Evolutionary conservation across 2,113 vertebrate genomes (phyloP), one percentile per base, ranked within the genome.

Genomic region (Cheirogaleus medius): DNA sequence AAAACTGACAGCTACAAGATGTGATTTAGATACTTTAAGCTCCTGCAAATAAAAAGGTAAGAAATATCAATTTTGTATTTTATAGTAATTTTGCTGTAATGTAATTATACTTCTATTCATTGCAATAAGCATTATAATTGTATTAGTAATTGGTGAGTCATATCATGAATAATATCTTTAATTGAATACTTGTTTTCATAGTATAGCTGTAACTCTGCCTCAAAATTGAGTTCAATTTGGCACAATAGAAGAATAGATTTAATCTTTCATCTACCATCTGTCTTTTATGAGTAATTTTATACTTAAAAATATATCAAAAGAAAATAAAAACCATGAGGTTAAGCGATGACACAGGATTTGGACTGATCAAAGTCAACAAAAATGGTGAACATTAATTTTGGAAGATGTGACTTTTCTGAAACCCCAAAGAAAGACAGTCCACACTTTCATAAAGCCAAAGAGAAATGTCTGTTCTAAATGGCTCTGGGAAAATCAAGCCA

Each of bases 111-210:
- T 97, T 93, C 49, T 3, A 13, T 77, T 98, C 94, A 81, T 64
- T 89, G 58, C 94, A 97, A 95, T 83, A 97, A 98, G 49, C 71
- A 8, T 84, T 98, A 68, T 68, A 77, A 95, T 95, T 96, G 27
- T 80, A 94, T 90, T 89, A 95, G 93, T 95, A 98, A 98, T 97
- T 97, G 91, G 47, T 94, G 96, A 98, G 73, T 98, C 92, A 97
- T 97, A 91, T 76, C 71, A 95, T 93, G 94, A 98, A 66, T 89
- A 95, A 97, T 90, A 73, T 93, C 76, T 96, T 98, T 97, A 87
- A 94, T 47, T 94, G 37, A 97, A 95, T 52, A 97, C 44, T 92
- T 91, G 69, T 95, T 98, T 93, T 97, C 39, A 71, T 69, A 86
- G 44, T 86, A 58, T 87, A 91, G 34, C 37, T 91, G 54, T 27